phyloP scores from a whole-genome alignment of 2,113 vertebrate species.

The Myiozetetes cayanensis region DNA sequence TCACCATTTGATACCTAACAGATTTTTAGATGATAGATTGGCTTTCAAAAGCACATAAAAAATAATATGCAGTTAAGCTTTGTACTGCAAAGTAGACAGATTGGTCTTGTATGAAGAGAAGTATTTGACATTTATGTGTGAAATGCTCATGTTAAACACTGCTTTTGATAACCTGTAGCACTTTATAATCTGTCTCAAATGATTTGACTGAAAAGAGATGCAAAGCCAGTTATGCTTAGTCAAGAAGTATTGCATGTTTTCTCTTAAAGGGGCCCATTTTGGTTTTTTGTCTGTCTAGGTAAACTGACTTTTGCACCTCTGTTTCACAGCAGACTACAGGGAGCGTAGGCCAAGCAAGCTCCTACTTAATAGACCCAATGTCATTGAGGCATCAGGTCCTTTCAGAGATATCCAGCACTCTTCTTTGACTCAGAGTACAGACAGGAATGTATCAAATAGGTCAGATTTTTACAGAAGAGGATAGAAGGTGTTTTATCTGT shows the following conservation, averaged over 20 bases:
- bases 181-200: background rate
- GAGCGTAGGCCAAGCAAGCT: background rate
- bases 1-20: background rate
- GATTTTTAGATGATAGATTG: background rate
- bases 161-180: background rate
- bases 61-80: background rate
- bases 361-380: background rate
- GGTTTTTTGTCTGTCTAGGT: background rate
- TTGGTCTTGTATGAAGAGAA: background rate
- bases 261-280: rapidly evolving
- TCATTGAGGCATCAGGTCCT: background rate
- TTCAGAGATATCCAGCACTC: background rate
- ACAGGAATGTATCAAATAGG: background rate
- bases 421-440: background rate
- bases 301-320: background rate
- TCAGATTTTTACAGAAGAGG: background rate
- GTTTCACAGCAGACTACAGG: background rate
- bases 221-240: background rate
- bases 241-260: background rate
- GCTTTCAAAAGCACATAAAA: background rate
- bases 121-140: background rate
- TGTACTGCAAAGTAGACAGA: background rate
- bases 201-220: background rate
- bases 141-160: background rate
- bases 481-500: background rate